Base-by-base conservation (phyloP, 1,140 invertebrate species). In the Apis laboriosa region DNA sequence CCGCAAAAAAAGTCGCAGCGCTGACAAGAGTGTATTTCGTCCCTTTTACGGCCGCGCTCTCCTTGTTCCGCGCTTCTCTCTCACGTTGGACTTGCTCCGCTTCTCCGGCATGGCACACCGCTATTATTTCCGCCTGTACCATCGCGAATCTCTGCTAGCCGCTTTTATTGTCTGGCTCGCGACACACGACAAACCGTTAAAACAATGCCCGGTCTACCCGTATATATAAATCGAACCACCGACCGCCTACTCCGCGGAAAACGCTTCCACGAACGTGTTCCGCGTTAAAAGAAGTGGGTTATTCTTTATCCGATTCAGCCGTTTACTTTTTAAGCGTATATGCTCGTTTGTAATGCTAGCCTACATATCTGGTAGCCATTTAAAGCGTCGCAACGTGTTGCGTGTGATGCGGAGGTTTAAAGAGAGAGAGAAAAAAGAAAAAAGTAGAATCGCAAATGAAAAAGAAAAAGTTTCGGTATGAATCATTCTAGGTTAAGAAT, bases 101-200 rank as follows among this genome's bases (percentile, higher is more conserved):
- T 55, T 21, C 43, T 56, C 19, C 67, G 55, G 34, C 55, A 34
- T n/a, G 9, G 43, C 55, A n/a, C 49, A 21, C 49, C 63, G 64
- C 74, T 81, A 85, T 88, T 88, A 85, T 88, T 88, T 88, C 86
- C 73, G 63, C 68, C 72, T 66, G 75, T 64, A 64, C 56, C 71
- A 34, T 53, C 61, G 61, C 74, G 77, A 79, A 77, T 83, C 72
- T 72, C 71, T 17, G 72, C 34, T 43, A 43, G 4, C 34, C 60
- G 21, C 63, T 76, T 61, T 86, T 84, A 86, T 87, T 77, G 80
- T 75, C 70, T 56, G 51, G 4, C 63, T 24, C 63, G n/a, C 77
- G 80, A 86, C 80, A 85, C 75, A 75, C 86, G 76, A 86, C 84
- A 70, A 72, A 74, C 76, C 76, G 80, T 67, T 76, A 56, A 76